These are phyloP conservation scores for Caenorhabditis sp. DNA, from an alignment of 2,888 invertebrate species.

Conservation along the genomic window DNA sequence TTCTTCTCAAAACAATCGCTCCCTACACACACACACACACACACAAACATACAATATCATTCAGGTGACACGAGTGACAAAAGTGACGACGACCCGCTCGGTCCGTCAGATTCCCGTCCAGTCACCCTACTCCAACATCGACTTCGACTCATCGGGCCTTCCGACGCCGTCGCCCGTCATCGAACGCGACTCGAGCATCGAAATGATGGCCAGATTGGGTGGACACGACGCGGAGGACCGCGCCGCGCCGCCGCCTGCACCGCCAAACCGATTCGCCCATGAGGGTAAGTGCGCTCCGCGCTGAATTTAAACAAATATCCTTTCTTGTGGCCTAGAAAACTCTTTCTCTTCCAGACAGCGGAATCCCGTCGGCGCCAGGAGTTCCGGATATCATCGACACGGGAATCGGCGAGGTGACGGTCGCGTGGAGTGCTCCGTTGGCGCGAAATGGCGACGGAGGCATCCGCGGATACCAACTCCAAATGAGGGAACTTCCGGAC, in stretches of 20 bases:
- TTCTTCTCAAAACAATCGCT: not conserved
- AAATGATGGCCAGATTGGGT: slow-evolving; percentile 49
- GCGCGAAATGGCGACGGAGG: slow-evolving; percentile 63
- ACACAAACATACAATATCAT: too few species aligned
- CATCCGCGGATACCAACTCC: slow-evolving; percentile 77
- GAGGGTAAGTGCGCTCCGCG: slow-evolving; percentile 50
- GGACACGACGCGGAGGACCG: slow-evolving; percentile 53
- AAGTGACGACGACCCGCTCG: slow-evolving; percentile 78
- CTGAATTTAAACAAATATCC: too few species aligned
- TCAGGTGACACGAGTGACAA: slow-evolving; percentile 78
- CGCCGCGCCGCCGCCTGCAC: slow-evolving; percentile 65
- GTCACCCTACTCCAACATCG: slow-evolving; percentile 74
- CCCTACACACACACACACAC: too few species aligned
- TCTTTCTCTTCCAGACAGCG: slow-evolving; percentile 33
- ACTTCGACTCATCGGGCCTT: slow-evolving; percentile 75
- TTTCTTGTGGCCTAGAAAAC: too few species aligned
- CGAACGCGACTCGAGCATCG: slow-evolving; percentile 31
- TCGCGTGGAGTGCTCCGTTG: slow-evolving; percentile 76
- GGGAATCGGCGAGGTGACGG: slow-evolving; percentile 72
- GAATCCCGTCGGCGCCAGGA: slow-evolving; percentile 72
- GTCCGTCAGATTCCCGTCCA: slow-evolving; percentile 77
- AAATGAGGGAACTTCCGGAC: slow-evolving; percentile 72
- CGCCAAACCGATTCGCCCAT: slow-evolving; percentile 45
- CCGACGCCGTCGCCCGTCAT: slow-evolving; percentile 65
- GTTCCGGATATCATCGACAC: slow-evolving; percentile 74